Evolutionary conservation across 2,888 invertebrate genomes (phyloP).

Genomic region (Selenia dentaria): DNA sequence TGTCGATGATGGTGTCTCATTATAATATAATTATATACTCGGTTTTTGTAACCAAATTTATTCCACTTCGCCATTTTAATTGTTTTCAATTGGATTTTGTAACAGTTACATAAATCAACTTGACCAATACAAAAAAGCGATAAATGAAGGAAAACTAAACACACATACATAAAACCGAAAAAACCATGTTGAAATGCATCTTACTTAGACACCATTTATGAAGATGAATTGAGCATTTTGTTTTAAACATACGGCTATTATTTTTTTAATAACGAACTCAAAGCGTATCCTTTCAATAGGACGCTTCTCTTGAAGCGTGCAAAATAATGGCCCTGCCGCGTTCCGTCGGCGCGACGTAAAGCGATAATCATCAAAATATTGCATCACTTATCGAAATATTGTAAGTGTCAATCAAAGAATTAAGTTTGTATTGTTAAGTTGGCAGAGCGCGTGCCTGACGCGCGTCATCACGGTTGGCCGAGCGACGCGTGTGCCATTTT

Average conservation of each 20-base stretch:
- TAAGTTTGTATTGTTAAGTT: slow-evolving; percentile 76
- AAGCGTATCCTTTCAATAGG: slow-evolving; percentile 44
- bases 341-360: slow-evolving; percentile 42
- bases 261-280: slow-evolving; percentile 26
- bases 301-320: slow-evolving; percentile 59
- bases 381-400: slow-evolving; percentile 85
- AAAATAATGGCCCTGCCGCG: slow-evolving; percentile 59
- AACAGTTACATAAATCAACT: no score
- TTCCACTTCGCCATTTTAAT: no score
- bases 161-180: no score
- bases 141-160: no score
- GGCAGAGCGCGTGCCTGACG: slow-evolving; percentile 63
- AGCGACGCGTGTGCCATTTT: slow-evolving; percentile 67
- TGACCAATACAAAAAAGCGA: no score
- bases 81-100: no score
- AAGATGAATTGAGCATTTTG: no score
- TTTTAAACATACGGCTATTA: slow-evolving; percentile 6
- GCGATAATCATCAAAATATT: slow-evolving; percentile 84
- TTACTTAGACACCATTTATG: no score
- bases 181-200: no score
- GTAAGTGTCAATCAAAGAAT: slow-evolving; percentile 85
- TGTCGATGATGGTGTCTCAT: no score
- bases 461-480: slow-evolving; percentile 47
- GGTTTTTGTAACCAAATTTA: no score
- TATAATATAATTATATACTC: no score